phyloP scores from a whole-genome alignment of 2,113 vertebrate genomes.

The Melospiza georgiana region DNA sequence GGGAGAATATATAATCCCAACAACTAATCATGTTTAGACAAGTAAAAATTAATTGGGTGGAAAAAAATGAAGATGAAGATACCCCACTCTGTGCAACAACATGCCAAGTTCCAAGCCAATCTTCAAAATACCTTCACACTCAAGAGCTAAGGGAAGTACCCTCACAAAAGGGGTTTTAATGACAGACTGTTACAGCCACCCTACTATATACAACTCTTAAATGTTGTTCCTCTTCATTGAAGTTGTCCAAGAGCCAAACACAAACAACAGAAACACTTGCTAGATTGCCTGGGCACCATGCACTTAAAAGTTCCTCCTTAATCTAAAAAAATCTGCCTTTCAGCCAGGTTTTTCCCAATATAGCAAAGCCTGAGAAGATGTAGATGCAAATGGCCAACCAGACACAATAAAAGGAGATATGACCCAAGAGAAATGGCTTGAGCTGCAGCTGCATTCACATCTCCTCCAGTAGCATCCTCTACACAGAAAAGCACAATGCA shows the following conservation, averaged over 20 bases:
- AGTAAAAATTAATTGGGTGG: not conserved
- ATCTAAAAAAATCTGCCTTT: not conserved
- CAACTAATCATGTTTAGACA: not conserved
- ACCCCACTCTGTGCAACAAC: not conserved
- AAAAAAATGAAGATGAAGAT: not conserved
- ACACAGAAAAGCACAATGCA: not conserved
- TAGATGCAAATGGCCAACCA: not conserved
- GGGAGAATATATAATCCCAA: not conserved
- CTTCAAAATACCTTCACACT: not conserved
- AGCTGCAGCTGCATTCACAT: not conserved
- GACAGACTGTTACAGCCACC: not conserved
- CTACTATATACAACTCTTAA: not conserved
- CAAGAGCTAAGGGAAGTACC: not conserved
- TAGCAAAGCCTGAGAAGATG: not conserved
- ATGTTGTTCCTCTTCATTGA: not conserved
- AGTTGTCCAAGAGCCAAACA: not conserved
- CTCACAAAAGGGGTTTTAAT: not conserved
- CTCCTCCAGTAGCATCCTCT: not conserved
- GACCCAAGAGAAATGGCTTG: not conserved
- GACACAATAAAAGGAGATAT: not conserved
- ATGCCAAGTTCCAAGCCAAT: not conserved
- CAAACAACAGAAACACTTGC: not conserved
- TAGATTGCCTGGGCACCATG: not conserved
- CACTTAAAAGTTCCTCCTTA: not conserved
- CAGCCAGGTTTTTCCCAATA: not conserved